Base-by-base conservation (phyloP, 2,888 invertebrate genomes). In the Boloria selene region DNA sequence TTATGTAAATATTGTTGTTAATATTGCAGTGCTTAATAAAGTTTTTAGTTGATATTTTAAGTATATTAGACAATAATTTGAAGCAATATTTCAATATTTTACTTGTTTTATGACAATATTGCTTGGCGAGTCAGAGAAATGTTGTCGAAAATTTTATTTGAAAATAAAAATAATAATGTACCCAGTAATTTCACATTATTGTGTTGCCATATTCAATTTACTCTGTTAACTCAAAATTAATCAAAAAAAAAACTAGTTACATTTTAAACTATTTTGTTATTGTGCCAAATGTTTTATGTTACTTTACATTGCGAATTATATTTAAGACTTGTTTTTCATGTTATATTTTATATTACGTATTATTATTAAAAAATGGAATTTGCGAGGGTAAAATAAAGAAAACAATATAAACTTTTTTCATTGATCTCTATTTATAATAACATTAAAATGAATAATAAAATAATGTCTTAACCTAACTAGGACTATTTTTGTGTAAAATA, bases 381-480 rank as follows among this genome's bases (percentile, higher is more conserved):
- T 56, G 10, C 22, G 45, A 44, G 26, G 45, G 56, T 45, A 45
- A 42, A 56, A 45, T 56, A 56, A 56, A 56, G 10, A 45, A 56
- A 56, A 56, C 56, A 45, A 14, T 5, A 26, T 38, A 18, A 52
- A 52, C 51, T 31, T 45, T 72, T 75, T 79, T 82, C 80, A 80
- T 83, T 81, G 77, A 69, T 82, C 81, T 83, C 31, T 84, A 83
- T 84, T 81, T 79, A 79, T 84, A 80, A 83, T 81, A 85, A 85
- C 84, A 80, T 85, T 84, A 72, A 86, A 84, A 84, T 79, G 78
- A 85, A 84, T 83, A 85, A 82, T 86, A 85, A 86, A 86, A 83
- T 86, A 86, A 83, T 85, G 74, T 69, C 83, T 85, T 84, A 86
- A 22, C 45, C 77, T 84, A 86, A 38, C 82, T 85, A 61, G 63